Evolutionary conservation across 1,140 invertebrate genomes (phyloP), one percentile per base, ranked within the genome.

Genomic region (Hermatobates lingyangjiaoensis): DNA sequence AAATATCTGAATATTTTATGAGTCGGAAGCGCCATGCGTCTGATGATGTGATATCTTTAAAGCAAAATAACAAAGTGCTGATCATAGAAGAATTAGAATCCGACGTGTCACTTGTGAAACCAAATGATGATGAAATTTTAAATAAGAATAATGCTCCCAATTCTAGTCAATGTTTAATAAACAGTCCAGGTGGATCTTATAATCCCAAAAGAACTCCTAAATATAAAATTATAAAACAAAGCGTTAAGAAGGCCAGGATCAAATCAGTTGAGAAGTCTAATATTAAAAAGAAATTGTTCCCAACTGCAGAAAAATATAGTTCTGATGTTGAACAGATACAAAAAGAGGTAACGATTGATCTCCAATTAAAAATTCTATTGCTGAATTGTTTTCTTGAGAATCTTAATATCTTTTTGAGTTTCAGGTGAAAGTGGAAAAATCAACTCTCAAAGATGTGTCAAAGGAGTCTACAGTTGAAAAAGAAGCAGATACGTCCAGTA

Each of bases 1-100:
- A 52, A 14, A 53, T 56, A 15, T 30, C 46, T 15, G 39, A 56
- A 21, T 56, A 56, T 50, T 56, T 56, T 47, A 51, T 38, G 21
- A 53, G 28, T 39, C 27, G 52, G 14, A 56, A 56, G 30, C 18
- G 55, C 18, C 51, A 25, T 5, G 55, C 55, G 21, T 26, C 14
- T 50, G 40, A 50, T 27, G 54, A 48, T 7, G 24, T 39, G 15
- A n/a, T 26, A 7, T 45, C 50, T 27, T 39, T 15, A 12, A 28
- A 14, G 4, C 26, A 48, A 18, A 21, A 51, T 2, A 39, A 47
- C 24, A 56, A 56, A 51, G 55, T 56, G 45, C 51, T 48, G 34
- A 45, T 56, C 20, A 42, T 53, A 23, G 51, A 56, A 20, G 27
- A 50, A 50, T 25, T 25, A 20, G 42, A 10, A 12, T 10, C 23